A percentile compares a stretch with the other conserved stretches of the same genome.
phyloP scores from a whole-genome alignment of 1,140 invertebrate species.

The Drosophila sucinea region DNA sequence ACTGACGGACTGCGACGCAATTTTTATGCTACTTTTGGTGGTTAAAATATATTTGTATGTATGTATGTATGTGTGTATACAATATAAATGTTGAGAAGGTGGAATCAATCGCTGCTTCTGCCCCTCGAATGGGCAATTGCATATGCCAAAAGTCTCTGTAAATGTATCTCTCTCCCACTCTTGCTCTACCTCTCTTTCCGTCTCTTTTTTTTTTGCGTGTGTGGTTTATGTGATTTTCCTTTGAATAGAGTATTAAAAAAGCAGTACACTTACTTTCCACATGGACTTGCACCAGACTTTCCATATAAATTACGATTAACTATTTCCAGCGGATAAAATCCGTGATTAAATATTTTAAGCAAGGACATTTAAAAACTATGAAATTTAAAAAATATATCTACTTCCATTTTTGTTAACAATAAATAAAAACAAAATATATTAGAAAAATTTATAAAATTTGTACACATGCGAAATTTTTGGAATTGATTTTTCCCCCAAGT shows the following conservation, averaged over 20 bases:
- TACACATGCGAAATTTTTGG: no score
- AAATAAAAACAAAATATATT: no score
- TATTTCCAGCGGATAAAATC: no score
- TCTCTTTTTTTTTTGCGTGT: background rate
- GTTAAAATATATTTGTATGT: background rate
- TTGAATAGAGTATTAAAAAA: background rate
- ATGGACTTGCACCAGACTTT: background rate
- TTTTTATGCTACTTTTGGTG: constrained; percentile 49
- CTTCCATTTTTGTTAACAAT: no score
- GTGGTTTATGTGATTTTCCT: constrained; percentile 8
- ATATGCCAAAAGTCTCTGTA: constrained; percentile 51
- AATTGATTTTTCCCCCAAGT: no score
- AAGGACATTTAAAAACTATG: no score
- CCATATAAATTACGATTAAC: no score
- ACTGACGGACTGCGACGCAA: constrained; percentile 74
- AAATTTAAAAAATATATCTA: no score
- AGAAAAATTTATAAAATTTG: no score
- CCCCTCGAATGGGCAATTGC: constrained; percentile 30
- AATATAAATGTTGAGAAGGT: constrained; percentile 25
- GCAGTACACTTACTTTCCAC: background rate
- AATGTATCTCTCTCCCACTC: constrained; percentile 31
- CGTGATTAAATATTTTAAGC: no score
- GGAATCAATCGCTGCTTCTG: constrained; percentile 45
- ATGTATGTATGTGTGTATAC: background rate
- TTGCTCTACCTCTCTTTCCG: background rate